Evolutionary conservation across 1,140 invertebrate genomes (phyloP), one percentile per base, ranked within the genome.

Genomic region (Philotrypesis tridentata): DNA sequence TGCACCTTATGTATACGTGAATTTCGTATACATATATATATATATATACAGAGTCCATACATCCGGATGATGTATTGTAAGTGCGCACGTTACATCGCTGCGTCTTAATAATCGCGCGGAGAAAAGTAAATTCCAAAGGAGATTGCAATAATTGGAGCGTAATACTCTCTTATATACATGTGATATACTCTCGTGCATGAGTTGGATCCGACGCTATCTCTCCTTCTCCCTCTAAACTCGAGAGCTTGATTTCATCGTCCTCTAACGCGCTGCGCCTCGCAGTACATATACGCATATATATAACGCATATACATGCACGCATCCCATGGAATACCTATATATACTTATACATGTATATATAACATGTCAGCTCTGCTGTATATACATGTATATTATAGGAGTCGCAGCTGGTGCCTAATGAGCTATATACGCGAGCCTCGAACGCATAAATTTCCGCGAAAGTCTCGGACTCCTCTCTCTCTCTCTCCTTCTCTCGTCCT

Each of bases 391-490:
- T 37, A 37, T 37, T 37, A 55, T 23, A 72, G 8, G 70, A 11
- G 72, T 9, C 27, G 48, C 77, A 75, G 82, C 61, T 79, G 75
- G 75, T 33, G 33, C 29, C 11, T 72, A 82, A 77, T 76, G 68
- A 78, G 68, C 17, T 31, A 55, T 55, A 55, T n/a, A 0, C 67
- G 63, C 33, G 68, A 70, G 27, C 43, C 77, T 9, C 60, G 79
- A 6, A 21, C 48, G 37, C 65, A 82, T 82, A 82, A 82, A 82
- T 82, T 77, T 77, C 27, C 80, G 67, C 79, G 25, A 80, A 80
- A 74, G 48, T 25, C 12, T 0, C 21, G 23, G 11, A 23, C 40
- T 4, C 27, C 4, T n/a, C n/a, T n/a, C 12, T 60, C 5, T 37
- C 9, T n/a, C n/a, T n/a, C n/a, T n/a, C n/a, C n/a, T n/a, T n/a